These are phyloP conservation scores for Idaea straminata DNA, from an alignment of 2,888 invertebrate species.

Conservation along the genomic window DNA sequence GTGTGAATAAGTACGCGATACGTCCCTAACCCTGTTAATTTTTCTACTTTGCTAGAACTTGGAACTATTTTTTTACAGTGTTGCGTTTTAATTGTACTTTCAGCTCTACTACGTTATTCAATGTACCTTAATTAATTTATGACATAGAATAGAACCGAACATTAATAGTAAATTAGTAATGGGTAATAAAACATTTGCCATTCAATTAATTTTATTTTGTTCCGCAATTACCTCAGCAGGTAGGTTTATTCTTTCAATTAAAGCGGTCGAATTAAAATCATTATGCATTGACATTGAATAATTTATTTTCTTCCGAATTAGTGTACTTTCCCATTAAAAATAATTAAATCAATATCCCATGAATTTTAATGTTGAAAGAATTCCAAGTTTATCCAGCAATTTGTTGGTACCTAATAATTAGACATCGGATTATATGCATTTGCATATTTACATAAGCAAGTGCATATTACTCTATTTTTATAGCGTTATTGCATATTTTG, in stretches of 20 bases:
- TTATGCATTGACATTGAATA: constrained; percentile 26
- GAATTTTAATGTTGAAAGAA: not conserved
- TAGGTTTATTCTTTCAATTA: constrained; percentile 20
- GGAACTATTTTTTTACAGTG: not conserved
- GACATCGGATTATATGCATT: too few relatives aligned
- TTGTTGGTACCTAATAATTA: too few relatives aligned
- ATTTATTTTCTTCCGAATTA: constrained; percentile 18
- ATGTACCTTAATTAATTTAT: constrained; percentile 6
- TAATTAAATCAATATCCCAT: not conserved
- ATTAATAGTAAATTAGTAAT: constrained; percentile 30
- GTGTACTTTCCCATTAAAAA: constrained; percentile 6
- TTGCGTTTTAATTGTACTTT: not conserved
- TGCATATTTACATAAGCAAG: too few relatives aligned
- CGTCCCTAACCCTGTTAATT: too few relatives aligned
- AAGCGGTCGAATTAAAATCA: constrained; percentile 26
- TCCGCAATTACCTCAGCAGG: constrained; percentile 25
- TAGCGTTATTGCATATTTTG: too few relatives aligned
- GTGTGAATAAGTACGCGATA: too few relatives aligned
- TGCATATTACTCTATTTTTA: too few relatives aligned
- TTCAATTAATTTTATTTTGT: constrained; percentile 43
- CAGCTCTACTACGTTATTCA: not conserved
- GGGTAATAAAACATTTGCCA: constrained; percentile 33
- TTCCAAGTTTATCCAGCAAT: not conserved
- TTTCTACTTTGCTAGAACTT: too few relatives aligned
- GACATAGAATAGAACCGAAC: constrained; percentile 12